Evolutionary conservation across 2,888 invertebrate genomes (phyloP), one percentile per base, ranked within the genome.

Genomic region (Microplitis deprimator): DNA sequence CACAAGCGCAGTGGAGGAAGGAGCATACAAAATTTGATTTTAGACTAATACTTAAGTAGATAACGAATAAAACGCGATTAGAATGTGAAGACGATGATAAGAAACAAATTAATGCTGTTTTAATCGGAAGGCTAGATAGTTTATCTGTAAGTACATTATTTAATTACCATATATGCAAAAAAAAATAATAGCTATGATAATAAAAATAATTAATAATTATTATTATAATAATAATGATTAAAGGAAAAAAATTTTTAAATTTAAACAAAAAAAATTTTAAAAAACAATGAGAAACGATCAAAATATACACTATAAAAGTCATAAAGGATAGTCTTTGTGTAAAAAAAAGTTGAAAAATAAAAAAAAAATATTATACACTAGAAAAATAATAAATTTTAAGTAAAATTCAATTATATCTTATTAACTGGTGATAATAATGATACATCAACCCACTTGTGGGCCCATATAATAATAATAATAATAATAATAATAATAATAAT

Each of bases 381-480:
- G 81, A 80, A 77, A 75, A 74, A 62, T 77, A 82, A 81, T 83
- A 83, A 83, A 81, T 82, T 80, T 74, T 82, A 83, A 80, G 81
- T 84, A 84, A 83, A 83, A 86, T 84, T 84, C 84, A 86, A 86
- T 85, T 85, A 86, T 84, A 87, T 83, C 82, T 82, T 85, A 68
- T 40, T 59, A 50, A 50, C 50, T 50, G 50, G 50, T 50, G 50
- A 50, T 50, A 50, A 50, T 50, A 50, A 50, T 50, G 50, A 50
- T 50, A 74, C 68, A 50, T 41, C 39, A 67, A 50, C 50, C 50
- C 50, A 13, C 13, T 13, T 50, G 50, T 50, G 50, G 50, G 50
- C 50, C 50, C 50, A 50, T 50, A 50, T 50, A 50, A 50, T 50
- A 50, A 50, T 50, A 13, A 13, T 50, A 5, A 50, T 50, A 50